Base-by-base conservation (phyloP, 2,888 invertebrate species). In the Limenitis camilla region DNA sequence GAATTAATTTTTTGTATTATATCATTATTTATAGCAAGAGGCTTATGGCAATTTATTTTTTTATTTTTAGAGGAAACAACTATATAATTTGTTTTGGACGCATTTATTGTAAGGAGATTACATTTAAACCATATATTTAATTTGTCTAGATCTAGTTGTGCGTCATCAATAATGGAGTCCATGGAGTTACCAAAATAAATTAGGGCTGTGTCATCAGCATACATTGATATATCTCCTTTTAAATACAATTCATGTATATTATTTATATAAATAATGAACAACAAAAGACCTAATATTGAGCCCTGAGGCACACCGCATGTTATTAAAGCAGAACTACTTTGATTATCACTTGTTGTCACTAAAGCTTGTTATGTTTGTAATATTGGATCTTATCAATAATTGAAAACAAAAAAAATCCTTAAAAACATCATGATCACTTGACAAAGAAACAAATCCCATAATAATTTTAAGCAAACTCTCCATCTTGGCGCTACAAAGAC, bases 401-500 rank as follows among this genome's bases (percentile, higher is more conserved):
- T 6, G 36, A 5, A 36, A 30, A 30, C 28, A 8, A 38, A 5
- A 7, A 10, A 41, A 41, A n/a, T n/a, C n/a, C n/a, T n/a, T 19
- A 27, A 43, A 42, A 32, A 43, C 9, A 32, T 10, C 10, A 43
- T n/a, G n/a, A n/a, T n/a, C n/a, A n/a, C n/a, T n/a, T n/a, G n/a
- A n/a, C n/a, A n/a, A n/a, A n/a, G n/a, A n/a, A 31, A 6, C 6
- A 40, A 44, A 28, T 6, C 6, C 28, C 30, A 8, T 28, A 49
- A 41, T 44, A 45, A 49, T 43, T 49, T 49, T 31, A 32, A 43
- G 28, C 41, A 38, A 49, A 38, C 44, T 41, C 33, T 29, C 40
- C 43, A 27, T 56, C 35, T 46, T n/a, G n/a, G n/a, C n/a, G 36
- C 48, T 39, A 51, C 48, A 55, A 53, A 54, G 61, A 59, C 53